A percentile compares a stretch with the other conserved stretches of the same genome.
Conservation (phyloP, 2,113 vertebrate species). For the Ellobius talpinus region DNA sequence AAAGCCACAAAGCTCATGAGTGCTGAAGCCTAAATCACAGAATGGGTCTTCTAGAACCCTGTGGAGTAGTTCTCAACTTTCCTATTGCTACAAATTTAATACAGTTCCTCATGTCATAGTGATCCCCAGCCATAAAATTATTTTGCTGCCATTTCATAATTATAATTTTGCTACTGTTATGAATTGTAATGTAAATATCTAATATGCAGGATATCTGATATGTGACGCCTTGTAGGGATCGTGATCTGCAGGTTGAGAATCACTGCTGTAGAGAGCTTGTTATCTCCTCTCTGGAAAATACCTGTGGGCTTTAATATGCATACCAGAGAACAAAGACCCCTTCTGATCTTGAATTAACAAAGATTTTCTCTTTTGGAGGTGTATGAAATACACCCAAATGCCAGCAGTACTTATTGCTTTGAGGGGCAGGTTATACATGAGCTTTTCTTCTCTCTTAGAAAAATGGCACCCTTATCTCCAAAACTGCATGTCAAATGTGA, state of each 20-base stretch:
- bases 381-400: background rate
- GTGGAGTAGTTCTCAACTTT: background rate
- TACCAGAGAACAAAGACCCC: background rate
- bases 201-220: background rate
- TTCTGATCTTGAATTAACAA: background rate
- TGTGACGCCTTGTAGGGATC: background rate
- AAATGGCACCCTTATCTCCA: constrained; percentile 72
- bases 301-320: constrained; percentile 11
- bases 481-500: constrained; percentile 55
- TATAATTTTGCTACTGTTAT: background rate
- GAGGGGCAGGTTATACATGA: background rate
- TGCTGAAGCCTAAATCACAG: background rate
- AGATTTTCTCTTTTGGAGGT: background rate
- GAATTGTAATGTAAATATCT: background rate
- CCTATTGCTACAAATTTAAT: background rate
- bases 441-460: constrained; percentile 43
- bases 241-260: background rate
- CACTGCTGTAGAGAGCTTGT: background rate
- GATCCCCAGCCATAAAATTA: background rate
- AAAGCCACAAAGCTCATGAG: background rate
- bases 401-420: background rate
- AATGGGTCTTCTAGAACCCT: background rate
- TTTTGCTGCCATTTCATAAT: background rate
- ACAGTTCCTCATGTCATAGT: background rate
- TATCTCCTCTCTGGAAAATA: constrained; percentile 18